Percentiles rank a stretch among this genome's conserved stretches.
These are phyloP conservation scores for Thalpophila matura DNA, from an alignment of 2,888 invertebrate genomes.

Conservation along the genomic window DNA sequence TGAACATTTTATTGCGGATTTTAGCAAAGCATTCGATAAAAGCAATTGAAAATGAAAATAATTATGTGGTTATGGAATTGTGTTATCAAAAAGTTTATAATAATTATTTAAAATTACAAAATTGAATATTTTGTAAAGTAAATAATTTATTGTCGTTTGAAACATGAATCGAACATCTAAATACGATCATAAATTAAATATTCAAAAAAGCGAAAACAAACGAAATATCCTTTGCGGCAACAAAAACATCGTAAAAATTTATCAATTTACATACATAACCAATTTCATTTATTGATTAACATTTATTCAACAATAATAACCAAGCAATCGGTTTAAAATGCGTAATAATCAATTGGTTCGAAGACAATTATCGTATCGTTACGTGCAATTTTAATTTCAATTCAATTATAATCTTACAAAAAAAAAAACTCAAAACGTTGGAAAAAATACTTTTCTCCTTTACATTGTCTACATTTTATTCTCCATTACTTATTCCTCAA, in stretches of 20 bases:
- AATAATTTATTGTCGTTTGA: background rate
- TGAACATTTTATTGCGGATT: too few species aligned
- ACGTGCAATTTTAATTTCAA: too few species aligned
- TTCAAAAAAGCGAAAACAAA: constrained; percentile 6
- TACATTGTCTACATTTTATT: constrained; percentile 22
- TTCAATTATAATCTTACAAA: background rate
- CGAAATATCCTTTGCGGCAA: background rate
- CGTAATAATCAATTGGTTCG: background rate
- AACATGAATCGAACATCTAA: constrained; percentile 12
- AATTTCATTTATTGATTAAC: constrained; percentile 22
- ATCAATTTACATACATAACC: constrained; percentile 21
- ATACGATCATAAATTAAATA: constrained; percentile 1
- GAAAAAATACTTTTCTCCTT: too few species aligned
- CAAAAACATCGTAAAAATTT: constrained; percentile 11
- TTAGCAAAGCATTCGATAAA: too few species aligned
- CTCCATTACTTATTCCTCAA: constrained; percentile 38
- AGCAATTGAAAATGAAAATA: too few species aligned
- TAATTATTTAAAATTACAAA: background rate
- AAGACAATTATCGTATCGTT: background rate
- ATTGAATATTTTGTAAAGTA: background rate
- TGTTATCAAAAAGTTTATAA: background rate
- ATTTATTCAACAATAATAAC: background rate
- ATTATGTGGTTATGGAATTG: too few species aligned
- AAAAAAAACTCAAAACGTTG: background rate
- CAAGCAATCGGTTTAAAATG: constrained; percentile 7